phyloP scores from a whole-genome alignment of 2,797 vertebrate genomes.

The Catharus ustulatus region DNA sequence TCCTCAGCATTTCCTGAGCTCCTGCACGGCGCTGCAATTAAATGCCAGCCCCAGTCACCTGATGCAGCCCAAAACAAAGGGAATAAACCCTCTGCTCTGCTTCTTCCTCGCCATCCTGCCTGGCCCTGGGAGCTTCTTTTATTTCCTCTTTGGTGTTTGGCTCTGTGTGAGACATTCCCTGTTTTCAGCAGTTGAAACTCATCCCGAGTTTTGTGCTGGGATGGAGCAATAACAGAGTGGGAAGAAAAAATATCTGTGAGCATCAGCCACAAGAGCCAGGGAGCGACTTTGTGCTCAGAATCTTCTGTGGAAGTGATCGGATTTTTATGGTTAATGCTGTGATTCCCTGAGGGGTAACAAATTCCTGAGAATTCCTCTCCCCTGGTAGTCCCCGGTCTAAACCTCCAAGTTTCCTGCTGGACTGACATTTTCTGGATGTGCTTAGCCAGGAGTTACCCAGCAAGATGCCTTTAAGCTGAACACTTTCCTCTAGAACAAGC shows the following conservation, averaged over 20 bases:
- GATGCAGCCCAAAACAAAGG: neutral
- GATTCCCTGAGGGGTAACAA: neutral
- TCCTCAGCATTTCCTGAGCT: neutral
- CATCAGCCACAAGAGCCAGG: neutral
- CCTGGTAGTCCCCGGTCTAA: neutral
- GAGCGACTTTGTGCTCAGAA: neutral
- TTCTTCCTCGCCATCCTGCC: accelerated
- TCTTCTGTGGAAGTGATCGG: accelerated
- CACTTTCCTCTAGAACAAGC: neutral
- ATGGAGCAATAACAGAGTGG: neutral
- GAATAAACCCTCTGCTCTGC: neutral
- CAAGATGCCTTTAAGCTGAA: neutral
- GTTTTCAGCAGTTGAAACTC: neutral
- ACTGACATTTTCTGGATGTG: neutral
- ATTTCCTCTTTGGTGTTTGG: accelerated
- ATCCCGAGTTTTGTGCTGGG: neutral
- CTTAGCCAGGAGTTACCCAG: neutral
- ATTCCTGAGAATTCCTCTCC: neutral
- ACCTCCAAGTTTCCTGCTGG: neutral
- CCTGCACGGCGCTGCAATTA: accelerated
- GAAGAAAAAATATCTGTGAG: neutral
- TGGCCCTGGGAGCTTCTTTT: neutral
- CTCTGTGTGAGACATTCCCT: accelerated
- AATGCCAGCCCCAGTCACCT: neutral
- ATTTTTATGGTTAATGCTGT: neutral